Evolutionary conservation across 2,888 invertebrate species (phyloP).

Genomic region (Siphlonurus alternatus): DNA sequence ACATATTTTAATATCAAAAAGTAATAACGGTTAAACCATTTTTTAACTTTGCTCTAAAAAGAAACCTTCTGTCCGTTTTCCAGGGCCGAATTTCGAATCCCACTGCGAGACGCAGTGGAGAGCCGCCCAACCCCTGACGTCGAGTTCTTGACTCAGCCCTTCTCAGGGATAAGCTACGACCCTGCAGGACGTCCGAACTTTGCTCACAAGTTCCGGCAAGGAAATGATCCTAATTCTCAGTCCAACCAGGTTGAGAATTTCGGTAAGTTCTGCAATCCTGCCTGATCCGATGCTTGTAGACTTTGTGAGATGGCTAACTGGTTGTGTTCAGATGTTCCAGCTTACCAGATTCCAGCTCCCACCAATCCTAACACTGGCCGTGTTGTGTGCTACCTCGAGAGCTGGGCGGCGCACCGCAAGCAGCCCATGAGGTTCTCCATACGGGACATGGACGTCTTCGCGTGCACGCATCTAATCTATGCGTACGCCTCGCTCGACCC

Average conservation of each 20-base stretch:
- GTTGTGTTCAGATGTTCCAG: background rate
- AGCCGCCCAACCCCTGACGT: constrained; percentile 21
- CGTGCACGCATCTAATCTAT: constrained; percentile 59
- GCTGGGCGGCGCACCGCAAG: constrained; percentile 45
- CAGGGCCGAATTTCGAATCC: constrained; percentile 30
- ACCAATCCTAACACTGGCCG: constrained; percentile 17
- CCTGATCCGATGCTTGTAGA: background rate
- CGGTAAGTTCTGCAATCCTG: background rate
- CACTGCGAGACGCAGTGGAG: constrained; percentile 11
- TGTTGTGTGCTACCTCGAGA: constrained; percentile 53
- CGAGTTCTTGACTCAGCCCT: constrained; percentile 11
- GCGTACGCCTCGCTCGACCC: constrained; percentile 53
- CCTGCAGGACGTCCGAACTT: background rate
- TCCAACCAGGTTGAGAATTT: background rate
- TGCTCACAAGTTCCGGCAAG: background rate
- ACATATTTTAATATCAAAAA: no score
- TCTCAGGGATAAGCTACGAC: background rate
- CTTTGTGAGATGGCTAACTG: background rate
- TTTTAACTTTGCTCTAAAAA: no score
- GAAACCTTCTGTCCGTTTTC: no score
- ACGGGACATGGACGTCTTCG: constrained; percentile 43
- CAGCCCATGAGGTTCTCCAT: constrained; percentile 45
- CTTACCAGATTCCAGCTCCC: background rate
- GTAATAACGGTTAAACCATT: no score
- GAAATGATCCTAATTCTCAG: background rate